Evolutionary conservation across 2,888 invertebrate genomes (phyloP).

Genomic region (Folsomia candida): DNA sequence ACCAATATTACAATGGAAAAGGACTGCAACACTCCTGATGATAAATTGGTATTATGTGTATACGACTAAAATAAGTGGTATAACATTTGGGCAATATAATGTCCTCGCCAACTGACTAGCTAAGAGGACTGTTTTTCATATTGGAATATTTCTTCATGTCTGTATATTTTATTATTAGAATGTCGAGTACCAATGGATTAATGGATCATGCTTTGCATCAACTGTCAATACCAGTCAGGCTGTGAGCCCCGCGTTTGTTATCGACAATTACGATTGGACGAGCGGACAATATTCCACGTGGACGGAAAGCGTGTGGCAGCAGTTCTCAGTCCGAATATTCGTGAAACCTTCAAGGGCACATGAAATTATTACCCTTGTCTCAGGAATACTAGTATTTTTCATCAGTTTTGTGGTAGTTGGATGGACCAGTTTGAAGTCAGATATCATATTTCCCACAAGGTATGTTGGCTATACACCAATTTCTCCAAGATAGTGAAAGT

Average conservation of each 20-base stretch:
- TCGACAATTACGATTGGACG: conserved; percentile 70
- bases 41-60: conserved; percentile 11
- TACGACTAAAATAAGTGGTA: conserved; percentile 2
- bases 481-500: conserved; percentile 11
- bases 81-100: neutral
- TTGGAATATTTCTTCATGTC: conserved; percentile 8
- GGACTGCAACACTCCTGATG: conserved; percentile 56
- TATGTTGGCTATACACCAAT: conserved; percentile 38
- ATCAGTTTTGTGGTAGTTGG: conserved; percentile 59
- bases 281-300: conserved; percentile 79
- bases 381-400: conserved; percentile 58
- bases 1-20: conserved; percentile 53
- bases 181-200: conserved; percentile 50
- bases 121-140: too few relatives aligned
- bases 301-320: conserved; percentile 83
- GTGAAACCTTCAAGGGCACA: conserved; percentile 64
- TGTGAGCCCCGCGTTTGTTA: conserved; percentile 77
- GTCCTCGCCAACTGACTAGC: too few relatives aligned
- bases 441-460: conserved; percentile 49
- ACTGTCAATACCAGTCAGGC: conserved; percentile 73
- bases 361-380: conserved; percentile 60
- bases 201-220: conserved; percentile 69
- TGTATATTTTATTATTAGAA: conserved; percentile 5
- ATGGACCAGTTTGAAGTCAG: conserved; percentile 46
- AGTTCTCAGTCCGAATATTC: conserved; percentile 73